Percentiles rank a stretch among this genome's conserved stretches.
These are phyloP conservation scores for Oxyteleia sp. DNA, from an alignment of 2,888 invertebrate species.

Conservation along the genomic window DNA sequence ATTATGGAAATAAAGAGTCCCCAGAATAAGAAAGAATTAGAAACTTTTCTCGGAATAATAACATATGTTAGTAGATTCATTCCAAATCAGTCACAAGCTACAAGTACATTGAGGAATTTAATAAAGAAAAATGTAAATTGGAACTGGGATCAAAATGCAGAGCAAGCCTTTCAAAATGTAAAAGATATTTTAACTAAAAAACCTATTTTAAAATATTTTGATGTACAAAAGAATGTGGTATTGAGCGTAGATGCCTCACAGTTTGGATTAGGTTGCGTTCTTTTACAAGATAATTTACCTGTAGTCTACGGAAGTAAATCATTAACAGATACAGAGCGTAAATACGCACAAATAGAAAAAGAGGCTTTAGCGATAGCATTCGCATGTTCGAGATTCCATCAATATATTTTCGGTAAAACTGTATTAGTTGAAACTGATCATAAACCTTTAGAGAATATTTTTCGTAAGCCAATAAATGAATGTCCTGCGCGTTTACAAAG, in stretches of 20 bases:
- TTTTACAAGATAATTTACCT: conserved; percentile 81
- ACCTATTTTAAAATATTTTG: conserved; percentile 77
- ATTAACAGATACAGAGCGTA: conserved; percentile 76
- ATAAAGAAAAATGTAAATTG: conserved; percentile 6
- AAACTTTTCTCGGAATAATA: no score
- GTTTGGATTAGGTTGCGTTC: conserved; percentile 79
- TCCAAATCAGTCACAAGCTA: no score
- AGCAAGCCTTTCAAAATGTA: conserved; percentile 49
- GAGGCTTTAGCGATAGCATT: conserved; percentile 82
- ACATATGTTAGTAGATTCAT: no score
- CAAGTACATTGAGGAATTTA: no score
- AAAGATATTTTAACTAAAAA: conserved; percentile 65
- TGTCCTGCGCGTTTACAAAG: conserved; percentile 41
- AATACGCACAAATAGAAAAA: conserved; percentile 82
- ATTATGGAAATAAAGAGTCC: no score
- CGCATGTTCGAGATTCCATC: conserved; percentile 80
- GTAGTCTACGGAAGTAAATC: conserved; percentile 81
- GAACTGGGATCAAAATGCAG: conserved; percentile 49
- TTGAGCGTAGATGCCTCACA: conserved; percentile 70
- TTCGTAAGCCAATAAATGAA: conserved; percentile 71
- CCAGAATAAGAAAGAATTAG: no score
- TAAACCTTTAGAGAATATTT: conserved; percentile 34
- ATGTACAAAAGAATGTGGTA: conserved; percentile 74
- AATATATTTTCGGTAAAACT: conserved; percentile 80
- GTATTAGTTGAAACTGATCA: conserved; percentile 37